phyloP scores from a whole-genome alignment of 1,140 invertebrate species.

The Drosophila baimaii region DNA sequence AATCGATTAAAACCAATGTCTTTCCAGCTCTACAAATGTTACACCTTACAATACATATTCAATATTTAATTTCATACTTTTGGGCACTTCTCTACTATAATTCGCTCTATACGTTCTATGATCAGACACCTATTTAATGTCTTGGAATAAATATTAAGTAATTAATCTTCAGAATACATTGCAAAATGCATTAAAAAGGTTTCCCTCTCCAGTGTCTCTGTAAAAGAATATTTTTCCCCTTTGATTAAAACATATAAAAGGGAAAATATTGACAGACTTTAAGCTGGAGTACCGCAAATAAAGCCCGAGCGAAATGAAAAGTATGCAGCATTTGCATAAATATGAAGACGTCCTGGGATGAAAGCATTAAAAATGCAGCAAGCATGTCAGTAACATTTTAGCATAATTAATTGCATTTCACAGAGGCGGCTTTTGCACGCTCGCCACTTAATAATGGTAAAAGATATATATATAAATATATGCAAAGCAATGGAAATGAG shows the following conservation, averaged over 20 bases:
- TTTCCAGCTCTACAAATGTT: too few relatives aligned
- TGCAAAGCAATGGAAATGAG: constrained; percentile 22
- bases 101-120: too few relatives aligned
- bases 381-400: constrained; percentile 57
- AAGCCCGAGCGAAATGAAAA: neutral
- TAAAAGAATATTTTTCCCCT: neutral
- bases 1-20: too few relatives aligned
- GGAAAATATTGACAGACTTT: constrained; percentile 37
- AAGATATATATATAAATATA: too few relatives aligned
- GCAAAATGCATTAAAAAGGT: too few relatives aligned
- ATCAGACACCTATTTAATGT: too few relatives aligned
- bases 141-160: too few relatives aligned
- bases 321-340: constrained; percentile 14
- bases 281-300: constrained; percentile 24
- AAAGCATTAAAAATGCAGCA: constrained; percentile 48
- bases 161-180: too few relatives aligned
- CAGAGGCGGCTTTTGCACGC: neutral
- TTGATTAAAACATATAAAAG: constrained; percentile 1
- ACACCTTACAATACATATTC: too few relatives aligned
- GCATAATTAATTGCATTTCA: constrained; percentile 61
- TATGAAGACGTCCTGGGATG: constrained; percentile 18
- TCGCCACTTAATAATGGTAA: constrained; percentile 2
- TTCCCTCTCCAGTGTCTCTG: neutral
- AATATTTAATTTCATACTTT: too few relatives aligned
- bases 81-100: too few relatives aligned